Evolutionary conservation across 2,888 invertebrate genomes (phyloP).

Genomic region (Phymatocera aterrima): DNA sequence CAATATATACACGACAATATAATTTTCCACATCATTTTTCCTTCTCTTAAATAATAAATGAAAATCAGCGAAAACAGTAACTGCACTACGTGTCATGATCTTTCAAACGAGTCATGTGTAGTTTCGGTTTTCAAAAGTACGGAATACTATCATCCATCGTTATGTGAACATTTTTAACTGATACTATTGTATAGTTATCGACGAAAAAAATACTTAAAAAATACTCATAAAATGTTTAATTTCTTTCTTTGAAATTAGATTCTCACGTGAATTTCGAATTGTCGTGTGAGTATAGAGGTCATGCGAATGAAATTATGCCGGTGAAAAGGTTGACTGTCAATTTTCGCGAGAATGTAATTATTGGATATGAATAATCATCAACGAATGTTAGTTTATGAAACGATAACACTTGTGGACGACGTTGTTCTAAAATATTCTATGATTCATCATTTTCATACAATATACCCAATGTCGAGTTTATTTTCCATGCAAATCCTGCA

Average conservation of each 20-base stretch:
- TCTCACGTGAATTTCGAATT: background rate
- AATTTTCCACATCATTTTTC: background rate
- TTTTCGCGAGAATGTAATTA: background rate
- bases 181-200: background rate
- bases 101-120: background rate
- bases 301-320: background rate
- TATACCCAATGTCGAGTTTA: background rate
- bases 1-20: too few species aligned
- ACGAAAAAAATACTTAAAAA: background rate
- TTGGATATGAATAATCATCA: constrained; percentile 10
- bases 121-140: background rate
- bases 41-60: background rate
- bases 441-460: background rate
- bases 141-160: background rate
- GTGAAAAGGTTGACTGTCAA: background rate
- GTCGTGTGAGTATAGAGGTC: background rate
- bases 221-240: background rate
- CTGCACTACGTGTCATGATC: background rate
- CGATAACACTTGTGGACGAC: background rate
- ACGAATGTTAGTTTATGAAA: background rate
- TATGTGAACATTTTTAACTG: background rate
- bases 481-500: background rate
- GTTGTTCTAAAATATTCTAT: background rate
- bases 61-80: background rate
- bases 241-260: background rate